Evolutionary conservation across 2,113 vertebrate species (phyloP), one percentile per base, ranked within the genome.

Genomic region (Bos taurus): DNA sequence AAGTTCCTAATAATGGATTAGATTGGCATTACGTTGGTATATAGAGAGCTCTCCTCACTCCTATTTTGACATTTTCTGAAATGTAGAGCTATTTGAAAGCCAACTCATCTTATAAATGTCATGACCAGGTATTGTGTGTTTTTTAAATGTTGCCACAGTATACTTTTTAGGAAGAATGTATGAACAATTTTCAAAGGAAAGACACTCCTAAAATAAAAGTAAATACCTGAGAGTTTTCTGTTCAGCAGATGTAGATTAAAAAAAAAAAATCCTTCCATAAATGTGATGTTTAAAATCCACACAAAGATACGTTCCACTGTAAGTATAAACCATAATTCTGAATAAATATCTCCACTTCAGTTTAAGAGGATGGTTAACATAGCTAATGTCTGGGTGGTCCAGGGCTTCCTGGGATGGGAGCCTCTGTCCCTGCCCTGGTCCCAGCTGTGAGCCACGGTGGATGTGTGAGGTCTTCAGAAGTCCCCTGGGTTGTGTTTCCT

Each of bases 311-410:
- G 40, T 83, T 82, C 50, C 33, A 57, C 71, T 56, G 26, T 80
- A 88, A 97, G 80, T 74, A 57, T 97, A 97, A 98, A 96, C 95
- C 83, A 59, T 91, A 94, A 59, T 92, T 92, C 93, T 94, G 91
- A 96, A 81, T 87, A 83, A 95, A 94, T 94, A 90, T 88, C 71
- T 93, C 62, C 87, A 81, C 87, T 95, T 93, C 23, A 64, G 60
- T 88, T 89, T 77, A 96, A 90, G 87, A 91, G 95, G 90, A 56
- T 60, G 23, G 80, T 95, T 50, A 81, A 36, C 91, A 90, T 91
- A 96, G 89, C 15, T 14, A 86, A 60, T 33, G 54, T 95, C 56
- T 93, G 97, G 97, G 97, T 98, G 96, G 96, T 96, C 96, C 80
- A 89, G 15, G n/a, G 21, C 59, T 93, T 64, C 48, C 33, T 21